Conservation (phyloP, 2,797 vertebrate genomes). For the Pogonophryne albipinna region DNA sequence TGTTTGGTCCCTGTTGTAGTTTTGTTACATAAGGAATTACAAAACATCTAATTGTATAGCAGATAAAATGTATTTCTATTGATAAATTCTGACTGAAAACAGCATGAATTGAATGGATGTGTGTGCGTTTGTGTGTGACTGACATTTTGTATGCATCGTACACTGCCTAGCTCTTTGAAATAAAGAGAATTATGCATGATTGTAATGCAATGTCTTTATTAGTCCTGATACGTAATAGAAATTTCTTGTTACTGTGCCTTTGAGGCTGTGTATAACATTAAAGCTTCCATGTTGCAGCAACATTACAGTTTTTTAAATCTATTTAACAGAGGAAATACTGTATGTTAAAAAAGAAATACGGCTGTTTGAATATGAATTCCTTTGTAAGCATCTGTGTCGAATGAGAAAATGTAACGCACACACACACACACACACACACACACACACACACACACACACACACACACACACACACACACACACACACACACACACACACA, state of each 20-base stretch:
- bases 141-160: not conserved
- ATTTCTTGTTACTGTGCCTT: slow-evolving; percentile 10
- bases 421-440: too few species aligned
- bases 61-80: not conserved
- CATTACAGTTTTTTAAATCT: not conserved
- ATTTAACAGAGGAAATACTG: not conserved
- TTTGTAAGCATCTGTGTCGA: slow-evolving; percentile 2
- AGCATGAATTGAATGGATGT: slow-evolving; percentile 5
- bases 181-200: slow-evolving; percentile 41
- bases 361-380: not conserved
- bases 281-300: not conserved
- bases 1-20: not conserved
- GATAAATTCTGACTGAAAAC: not conserved
- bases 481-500: not conserved
- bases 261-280: slow-evolving; percentile 2
- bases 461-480: not conserved
- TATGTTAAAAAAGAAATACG: not conserved
- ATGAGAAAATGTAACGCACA: not conserved
- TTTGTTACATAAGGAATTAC: not conserved
- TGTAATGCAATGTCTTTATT: slow-evolving; percentile 31
- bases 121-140: not conserved
- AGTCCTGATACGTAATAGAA: slow-evolving; percentile 36
- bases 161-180: slow-evolving; percentile 1
- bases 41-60: not conserved
- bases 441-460: not conserved